Base-by-base conservation (phyloP, 2,797 vertebrate species). In the Myotis pilosus region DNA sequence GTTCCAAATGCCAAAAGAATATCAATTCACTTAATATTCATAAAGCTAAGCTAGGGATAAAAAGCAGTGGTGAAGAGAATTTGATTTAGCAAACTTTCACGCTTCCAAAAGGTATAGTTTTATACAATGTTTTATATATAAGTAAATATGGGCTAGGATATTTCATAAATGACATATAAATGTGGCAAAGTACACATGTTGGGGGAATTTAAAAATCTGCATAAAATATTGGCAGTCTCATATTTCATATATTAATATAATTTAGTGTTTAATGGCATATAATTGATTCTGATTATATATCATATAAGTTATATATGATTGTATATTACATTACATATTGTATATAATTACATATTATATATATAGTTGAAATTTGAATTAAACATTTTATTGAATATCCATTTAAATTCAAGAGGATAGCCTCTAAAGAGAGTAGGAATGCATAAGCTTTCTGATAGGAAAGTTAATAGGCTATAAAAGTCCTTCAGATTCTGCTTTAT, bases 391-490 rank as follows among this genome's bases (percentile, higher is more conserved):
- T 41, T 82, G 60, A 85, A 83, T 41, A 44, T 49, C 17, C 6
- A 51, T 68, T 81, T 87, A 69, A 89, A 20, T 33, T 25, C 44
- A 85, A 87, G 55, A 81, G 22, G 36, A 69, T 22, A 86, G 71
- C 38, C 22, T 72, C n/a, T 84, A 62, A 86, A 49, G 36, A 87
- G 2, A 51, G 8, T 15, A 33, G 22, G 53, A 25, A 86, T 2
- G 62, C 4, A 10, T 3, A 82, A 94, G n/a, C 28, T 76, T 87
- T 80, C 11, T 55, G 44, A 71, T 38, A 87, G 53, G 68, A 92
- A 97, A 95, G 84, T 74, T 94, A 93, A 94, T 68, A 89, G 76
- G 49, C 79, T 71, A 89, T 83, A 82, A 94, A 97, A 96, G 82
- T 86, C 55, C 88, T 85, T 60, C 60, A 74, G 72, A 75, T n/a